Evolutionary conservation across 1,140 invertebrate genomes (phyloP), one percentile per base, ranked within the genome.

Genomic region (Drosophila sulfurigaster): DNA sequence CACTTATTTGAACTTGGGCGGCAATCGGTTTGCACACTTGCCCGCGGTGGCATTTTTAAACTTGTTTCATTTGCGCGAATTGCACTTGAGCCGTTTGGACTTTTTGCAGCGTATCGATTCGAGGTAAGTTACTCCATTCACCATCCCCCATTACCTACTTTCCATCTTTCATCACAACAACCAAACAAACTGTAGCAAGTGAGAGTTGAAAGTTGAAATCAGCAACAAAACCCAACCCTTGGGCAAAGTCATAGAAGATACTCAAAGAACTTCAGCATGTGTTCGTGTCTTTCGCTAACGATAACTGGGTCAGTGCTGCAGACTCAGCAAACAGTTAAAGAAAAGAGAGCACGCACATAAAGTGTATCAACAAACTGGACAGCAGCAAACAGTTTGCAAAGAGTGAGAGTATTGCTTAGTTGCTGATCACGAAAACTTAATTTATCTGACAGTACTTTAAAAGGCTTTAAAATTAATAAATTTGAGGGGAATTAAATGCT

Each of bases 31-130:
- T 75, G 94, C 93, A 54, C 93, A 94, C 48, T 91, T 97, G 64
- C 94, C 95, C 20, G 94, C 95, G 3, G 94, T 96, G 43, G 96
- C 96, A 73, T 97, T 98, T 88, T 94, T 96, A 82, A 96, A 96
- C 92, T 93, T 97, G 38, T 96, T 96, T 85, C 95, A 96, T 92
- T 93, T 97, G 65, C 95, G 95, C 86, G 95, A 94, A 81, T 93
- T 98, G 75, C 95, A 95, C 83, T 93, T 98, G 85, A 95, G 95
- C 91, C 93, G 95, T 91, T 92, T 96, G 92, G 94, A 94, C 89
- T 93, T 94, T 66, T 94, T 97, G 73, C 92, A 93, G 54, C 93
- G 93, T 78, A 95, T 97, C 64, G 95, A 96, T 93, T 94, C 95
- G 7, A 93, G 92, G 92, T 93, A 92, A 92, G 91, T 90, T 25